A percentile compares a stretch with the other conserved stretches of the same genome.
Conservation (phyloP, 2,113 vertebrate genomes). For the Hyla sarda region DNA sequence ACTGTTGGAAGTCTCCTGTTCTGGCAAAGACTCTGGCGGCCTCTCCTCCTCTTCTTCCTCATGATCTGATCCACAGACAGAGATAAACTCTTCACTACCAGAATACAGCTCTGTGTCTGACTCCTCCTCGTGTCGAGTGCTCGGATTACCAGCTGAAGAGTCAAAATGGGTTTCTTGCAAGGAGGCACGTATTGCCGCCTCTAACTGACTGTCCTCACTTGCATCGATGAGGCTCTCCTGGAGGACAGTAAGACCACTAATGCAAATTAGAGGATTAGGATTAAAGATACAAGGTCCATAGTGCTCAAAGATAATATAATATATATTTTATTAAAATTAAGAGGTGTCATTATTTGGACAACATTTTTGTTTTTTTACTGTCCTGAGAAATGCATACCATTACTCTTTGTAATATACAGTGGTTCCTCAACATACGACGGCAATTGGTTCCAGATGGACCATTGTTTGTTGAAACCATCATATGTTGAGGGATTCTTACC, state of each 20-base stretch:
- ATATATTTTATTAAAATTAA: not conserved
- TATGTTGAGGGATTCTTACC: no score
- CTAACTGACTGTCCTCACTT: constrained; percentile 98
- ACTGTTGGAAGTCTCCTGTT: constrained; percentile 66
- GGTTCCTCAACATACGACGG: no score
- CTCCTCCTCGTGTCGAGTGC: constrained; percentile 91
- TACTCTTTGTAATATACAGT: no score
- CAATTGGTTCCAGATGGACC: no score
- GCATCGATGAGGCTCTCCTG: constrained; percentile 98
- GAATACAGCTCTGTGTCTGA: constrained; percentile 96
- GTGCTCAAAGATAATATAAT: not conserved
- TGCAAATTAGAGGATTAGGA: not conserved
- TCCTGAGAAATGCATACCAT: no score
- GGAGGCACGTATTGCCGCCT: constrained; percentile 96
- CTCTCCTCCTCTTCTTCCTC: constrained; percentile 75
- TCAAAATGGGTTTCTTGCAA: constrained; percentile 97
- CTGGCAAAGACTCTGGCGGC: constrained; percentile 67
- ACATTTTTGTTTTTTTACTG: no score
- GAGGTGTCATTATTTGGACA: no score
- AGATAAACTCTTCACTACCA: constrained; percentile 96
- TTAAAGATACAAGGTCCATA: not conserved
- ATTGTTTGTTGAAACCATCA: no score
- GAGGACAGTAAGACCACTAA: not conserved
- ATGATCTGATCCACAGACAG: constrained; percentile 90
- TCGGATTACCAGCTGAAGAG: constrained; percentile 82